A percentile compares a stretch with the other conserved stretches of the same genome.
phyloP scores from a whole-genome alignment of 2,113 vertebrate genomes.

The Bubo scandiacus region DNA sequence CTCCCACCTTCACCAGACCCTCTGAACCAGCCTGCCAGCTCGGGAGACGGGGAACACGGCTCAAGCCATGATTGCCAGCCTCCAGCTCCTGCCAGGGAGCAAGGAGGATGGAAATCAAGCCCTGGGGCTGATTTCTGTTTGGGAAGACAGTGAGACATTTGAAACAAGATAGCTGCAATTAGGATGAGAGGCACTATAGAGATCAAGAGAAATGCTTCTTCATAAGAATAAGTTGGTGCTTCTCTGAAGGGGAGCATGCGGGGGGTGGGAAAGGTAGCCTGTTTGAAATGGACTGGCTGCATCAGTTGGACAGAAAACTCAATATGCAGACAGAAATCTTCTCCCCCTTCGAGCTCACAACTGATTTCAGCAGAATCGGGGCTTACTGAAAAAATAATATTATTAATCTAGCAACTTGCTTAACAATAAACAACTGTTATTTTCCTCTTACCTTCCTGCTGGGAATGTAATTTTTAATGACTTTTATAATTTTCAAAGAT shows the following conservation, averaged over 20 bases:
- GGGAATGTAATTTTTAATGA: neutral
- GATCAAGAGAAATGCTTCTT: constrained; percentile 35
- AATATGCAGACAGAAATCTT: neutral
- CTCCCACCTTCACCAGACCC: neutral
- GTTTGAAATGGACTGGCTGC: neutral
- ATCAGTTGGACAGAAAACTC: neutral
- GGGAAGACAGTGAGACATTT: neutral
- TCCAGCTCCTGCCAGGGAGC: neutral
- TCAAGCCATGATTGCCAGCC: neutral
- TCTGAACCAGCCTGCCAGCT: neutral
- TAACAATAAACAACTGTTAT: neutral
- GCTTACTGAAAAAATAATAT: neutral
- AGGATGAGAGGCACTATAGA: constrained; percentile 39
- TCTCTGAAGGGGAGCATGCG: neutral
- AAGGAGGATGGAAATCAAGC: neutral
- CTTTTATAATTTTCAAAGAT: neutral
- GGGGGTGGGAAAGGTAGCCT: neutral
- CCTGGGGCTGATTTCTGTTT: neutral
- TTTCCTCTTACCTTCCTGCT: neutral
- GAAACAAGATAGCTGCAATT: constrained; percentile 38
- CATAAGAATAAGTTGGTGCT: neutral
- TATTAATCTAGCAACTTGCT: neutral
- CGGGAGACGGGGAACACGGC: neutral
- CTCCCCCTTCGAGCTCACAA: neutral
- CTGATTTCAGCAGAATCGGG: neutral